Evolutionary conservation across 2,797 vertebrate genomes (phyloP).

Genomic region (Pyrrhura leucotis): DNA sequence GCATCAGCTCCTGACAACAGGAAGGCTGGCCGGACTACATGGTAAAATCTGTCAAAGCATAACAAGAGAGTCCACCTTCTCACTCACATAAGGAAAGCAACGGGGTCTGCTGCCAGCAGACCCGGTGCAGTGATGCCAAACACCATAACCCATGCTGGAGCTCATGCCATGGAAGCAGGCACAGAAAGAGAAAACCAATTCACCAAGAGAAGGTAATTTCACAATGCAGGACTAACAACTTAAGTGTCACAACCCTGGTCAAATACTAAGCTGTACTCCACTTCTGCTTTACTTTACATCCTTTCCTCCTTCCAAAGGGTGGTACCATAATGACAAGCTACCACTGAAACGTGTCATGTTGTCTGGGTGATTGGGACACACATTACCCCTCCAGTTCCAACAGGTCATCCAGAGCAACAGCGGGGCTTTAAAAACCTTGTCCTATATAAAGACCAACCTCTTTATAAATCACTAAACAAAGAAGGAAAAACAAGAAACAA

Average conservation of each 20-base stretch:
- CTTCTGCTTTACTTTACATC: background rate
- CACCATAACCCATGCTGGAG: accelerated
- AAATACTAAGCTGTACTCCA: background rate
- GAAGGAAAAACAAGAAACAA: background rate
- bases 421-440: background rate
- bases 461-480: background rate
- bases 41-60: background rate
- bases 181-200: background rate
- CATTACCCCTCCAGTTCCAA: background rate
- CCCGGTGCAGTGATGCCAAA: background rate
- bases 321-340: background rate
- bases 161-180: accelerated
- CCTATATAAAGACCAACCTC: background rate
- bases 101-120: background rate
- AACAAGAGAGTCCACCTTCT: accelerated
- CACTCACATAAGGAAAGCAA: background rate
- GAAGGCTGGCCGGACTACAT: background rate
- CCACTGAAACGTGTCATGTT: accelerated
- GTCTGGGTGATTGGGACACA: background rate
- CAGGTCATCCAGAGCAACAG: accelerated
- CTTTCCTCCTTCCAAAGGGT: background rate
- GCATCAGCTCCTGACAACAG: background rate
- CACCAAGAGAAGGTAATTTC: background rate
- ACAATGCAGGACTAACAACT: background rate
- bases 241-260: background rate